phyloP scores from a whole-genome alignment of 2,888 invertebrate species.

The Nephrocerus scutellatus region DNA sequence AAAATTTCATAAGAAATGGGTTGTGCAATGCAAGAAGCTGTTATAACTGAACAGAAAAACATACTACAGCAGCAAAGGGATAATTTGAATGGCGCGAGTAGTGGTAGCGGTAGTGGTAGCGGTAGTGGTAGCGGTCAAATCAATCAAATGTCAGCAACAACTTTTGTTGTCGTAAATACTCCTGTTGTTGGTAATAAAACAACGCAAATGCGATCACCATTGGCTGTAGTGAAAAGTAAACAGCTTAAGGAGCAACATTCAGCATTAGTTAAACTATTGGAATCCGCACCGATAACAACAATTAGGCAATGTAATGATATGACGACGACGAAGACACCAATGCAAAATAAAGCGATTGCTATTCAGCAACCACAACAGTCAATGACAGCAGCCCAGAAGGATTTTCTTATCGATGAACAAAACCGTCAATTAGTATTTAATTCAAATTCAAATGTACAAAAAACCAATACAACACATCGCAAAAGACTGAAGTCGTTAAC shows the following conservation, averaged over 20 bases:
- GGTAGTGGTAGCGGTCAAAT: constrained; percentile 24
- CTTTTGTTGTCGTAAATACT: constrained; percentile 15
- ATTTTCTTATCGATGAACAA: neutral
- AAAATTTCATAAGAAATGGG: constrained; percentile 38
- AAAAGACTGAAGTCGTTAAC: constrained; percentile 40
- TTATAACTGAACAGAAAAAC: too few relatives aligned
- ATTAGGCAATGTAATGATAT: too few relatives aligned
- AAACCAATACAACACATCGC: constrained; percentile 30
- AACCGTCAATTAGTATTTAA: neutral
- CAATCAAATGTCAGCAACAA: constrained; percentile 25
- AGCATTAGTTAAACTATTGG: constrained; percentile 59
- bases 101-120: constrained; percentile 16
- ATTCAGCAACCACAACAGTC: constrained; percentile 24
- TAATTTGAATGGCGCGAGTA: neutral
- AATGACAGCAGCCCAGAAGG: constrained; percentile 17
- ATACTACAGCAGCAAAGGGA: too few relatives aligned
- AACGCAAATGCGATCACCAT: constrained; percentile 13
- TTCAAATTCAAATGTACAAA: constrained; percentile 1
- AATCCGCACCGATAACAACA: constrained; percentile 49
- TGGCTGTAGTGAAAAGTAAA: constrained; percentile 35
- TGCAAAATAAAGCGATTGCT: too few relatives aligned
- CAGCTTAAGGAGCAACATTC: constrained; percentile 57
- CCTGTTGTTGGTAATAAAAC: constrained; percentile 20
- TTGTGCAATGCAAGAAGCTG: constrained; percentile 48
- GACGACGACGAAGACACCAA: too few relatives aligned